Conservation (phyloP, 2,797 vertebrate species). For the Megaceryle alcyon region DNA sequence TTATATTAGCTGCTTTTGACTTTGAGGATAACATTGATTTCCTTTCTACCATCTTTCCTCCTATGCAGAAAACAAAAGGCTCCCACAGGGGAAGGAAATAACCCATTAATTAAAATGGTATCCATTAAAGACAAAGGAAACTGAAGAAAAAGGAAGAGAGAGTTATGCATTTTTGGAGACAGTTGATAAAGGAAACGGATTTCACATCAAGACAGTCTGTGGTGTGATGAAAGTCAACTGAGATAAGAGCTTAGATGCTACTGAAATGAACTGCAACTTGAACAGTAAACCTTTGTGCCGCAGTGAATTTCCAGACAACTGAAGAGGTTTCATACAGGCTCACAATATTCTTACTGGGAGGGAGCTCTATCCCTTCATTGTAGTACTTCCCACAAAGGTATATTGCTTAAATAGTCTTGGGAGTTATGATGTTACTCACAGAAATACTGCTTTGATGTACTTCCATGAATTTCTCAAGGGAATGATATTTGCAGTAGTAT, state of each 20-base stretch:
- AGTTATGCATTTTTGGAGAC: not conserved
- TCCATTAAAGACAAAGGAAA: not conserved
- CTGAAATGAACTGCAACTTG: not conserved
- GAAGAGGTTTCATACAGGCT: not conserved
- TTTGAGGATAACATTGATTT: conserved; percentile 12
- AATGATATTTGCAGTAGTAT: not conserved
- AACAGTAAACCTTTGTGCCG: not conserved
- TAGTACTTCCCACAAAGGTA: not conserved
- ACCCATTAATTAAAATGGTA: not conserved
- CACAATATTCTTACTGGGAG: not conserved
- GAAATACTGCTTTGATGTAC: not conserved
- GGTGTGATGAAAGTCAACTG: not conserved
- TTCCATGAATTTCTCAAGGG: not conserved
- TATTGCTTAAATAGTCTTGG: not conserved
- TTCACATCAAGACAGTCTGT: not conserved
- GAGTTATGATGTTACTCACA: not conserved
- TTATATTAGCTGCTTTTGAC: not conserved
- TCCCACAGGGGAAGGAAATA: not conserved
- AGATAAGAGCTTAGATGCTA: not conserved
- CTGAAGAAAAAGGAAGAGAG: not conserved
- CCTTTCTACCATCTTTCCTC: not conserved
- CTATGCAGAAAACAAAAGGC: not conserved
- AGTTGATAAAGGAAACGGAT: not conserved
- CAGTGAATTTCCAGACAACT: not conserved
- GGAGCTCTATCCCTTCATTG: not conserved